Conservation (phyloP, 2,888 invertebrate species). For the Rhogogaster chlorosoma region DNA sequence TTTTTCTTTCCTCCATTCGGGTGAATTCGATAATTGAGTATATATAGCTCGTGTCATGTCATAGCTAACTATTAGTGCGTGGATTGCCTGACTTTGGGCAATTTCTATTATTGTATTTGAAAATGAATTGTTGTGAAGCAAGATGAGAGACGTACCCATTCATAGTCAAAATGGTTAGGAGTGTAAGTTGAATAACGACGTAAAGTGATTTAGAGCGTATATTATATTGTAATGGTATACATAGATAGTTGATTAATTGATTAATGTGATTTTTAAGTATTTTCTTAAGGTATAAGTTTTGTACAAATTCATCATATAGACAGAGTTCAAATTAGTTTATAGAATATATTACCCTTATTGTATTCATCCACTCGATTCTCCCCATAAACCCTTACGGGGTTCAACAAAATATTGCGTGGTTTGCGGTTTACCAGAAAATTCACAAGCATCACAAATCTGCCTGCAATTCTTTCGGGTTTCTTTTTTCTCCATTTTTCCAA, state of each 20-base stretch:
- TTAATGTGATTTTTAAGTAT: slow-evolving; percentile 44
- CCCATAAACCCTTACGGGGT: neutral
- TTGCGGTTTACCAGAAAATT: neutral
- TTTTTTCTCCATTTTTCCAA: neutral
- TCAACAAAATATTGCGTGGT: neutral
- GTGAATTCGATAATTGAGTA: neutral
- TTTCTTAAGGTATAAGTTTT: slow-evolving; percentile 47
- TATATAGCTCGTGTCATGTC: neutral
- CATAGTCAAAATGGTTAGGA: slow-evolving; percentile 17
- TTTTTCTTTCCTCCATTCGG: neutral
- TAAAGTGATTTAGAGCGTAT: slow-evolving; percentile 52
- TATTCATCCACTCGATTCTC: neutral
- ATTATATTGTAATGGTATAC: slow-evolving; percentile 23
- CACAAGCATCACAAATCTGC: neutral
- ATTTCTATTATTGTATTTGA: neutral
- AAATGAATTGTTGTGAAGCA: neutral
- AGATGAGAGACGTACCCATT: neutral
- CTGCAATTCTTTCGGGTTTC: neutral
- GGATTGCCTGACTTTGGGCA: neutral
- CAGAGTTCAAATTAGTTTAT: slow-evolving; percentile 59
- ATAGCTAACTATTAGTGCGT: neutral
- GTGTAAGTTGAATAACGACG: slow-evolving; percentile 43
- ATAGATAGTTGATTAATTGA: slow-evolving; percentile 14
- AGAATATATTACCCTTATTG: slow-evolving; percentile 34
- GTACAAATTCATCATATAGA: slow-evolving; percentile 52